These are phyloP conservation scores for Potorous gilbertii DNA, from an alignment of 2,797 vertebrate species.

Conservation along the genomic window DNA sequence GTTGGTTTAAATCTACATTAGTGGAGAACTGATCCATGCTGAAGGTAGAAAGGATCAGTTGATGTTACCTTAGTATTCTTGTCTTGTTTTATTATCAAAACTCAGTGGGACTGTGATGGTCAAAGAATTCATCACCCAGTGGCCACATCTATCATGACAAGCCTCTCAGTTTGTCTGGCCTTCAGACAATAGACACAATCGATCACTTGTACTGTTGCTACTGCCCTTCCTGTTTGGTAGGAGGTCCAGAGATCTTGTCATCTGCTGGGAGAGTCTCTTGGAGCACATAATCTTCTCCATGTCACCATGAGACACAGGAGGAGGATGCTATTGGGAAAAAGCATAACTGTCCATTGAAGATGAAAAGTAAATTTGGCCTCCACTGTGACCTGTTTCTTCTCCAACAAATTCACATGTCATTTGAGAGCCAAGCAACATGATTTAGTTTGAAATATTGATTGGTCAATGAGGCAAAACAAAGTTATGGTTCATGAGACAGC, in stretches of 20 bases:
- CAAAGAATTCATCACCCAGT: neutral
- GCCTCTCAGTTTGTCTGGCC: neutral
- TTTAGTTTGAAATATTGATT: constrained; percentile 63
- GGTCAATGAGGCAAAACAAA: neutral
- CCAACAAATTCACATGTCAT: constrained; percentile 68
- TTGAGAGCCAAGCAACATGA: constrained; percentile 60
- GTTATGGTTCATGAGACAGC: neutral
- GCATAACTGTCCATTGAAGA: constrained; percentile 67
- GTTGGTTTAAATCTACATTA: neutral
- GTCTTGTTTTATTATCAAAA: constrained; percentile 58
- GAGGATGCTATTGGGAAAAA: neutral
- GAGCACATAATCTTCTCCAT: neutral
- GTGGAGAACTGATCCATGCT: neutral
- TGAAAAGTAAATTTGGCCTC: constrained; percentile 68
- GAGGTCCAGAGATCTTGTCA: neutral
- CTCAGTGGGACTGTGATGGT: constrained; percentile 22
- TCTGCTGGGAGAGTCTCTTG: neutral
- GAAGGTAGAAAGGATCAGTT: neutral
- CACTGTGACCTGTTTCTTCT: constrained; percentile 49
- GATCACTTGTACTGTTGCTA: neutral
- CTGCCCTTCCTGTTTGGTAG: neutral
- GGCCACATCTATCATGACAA: neutral
- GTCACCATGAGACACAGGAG: neutral
- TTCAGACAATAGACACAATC: neutral
- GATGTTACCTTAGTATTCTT: neutral